Evolutionary conservation across 2,888 invertebrate genomes (phyloP).

Genomic region (Nebria brevicollis): DNA sequence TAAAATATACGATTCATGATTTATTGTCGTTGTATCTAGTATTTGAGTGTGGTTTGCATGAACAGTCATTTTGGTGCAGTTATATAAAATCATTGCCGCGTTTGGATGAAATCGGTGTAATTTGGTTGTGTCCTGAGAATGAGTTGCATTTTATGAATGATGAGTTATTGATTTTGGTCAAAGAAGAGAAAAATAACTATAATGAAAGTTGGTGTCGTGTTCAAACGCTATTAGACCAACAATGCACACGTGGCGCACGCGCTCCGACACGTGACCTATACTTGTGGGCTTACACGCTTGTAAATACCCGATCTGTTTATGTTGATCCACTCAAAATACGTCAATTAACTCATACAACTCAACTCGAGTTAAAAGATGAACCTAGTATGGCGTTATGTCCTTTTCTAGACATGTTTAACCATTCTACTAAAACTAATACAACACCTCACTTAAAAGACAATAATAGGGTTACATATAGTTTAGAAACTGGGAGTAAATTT

Average conservation of each 20-base stretch:
- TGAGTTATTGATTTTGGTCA: constrained; percentile 66
- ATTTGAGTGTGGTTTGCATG: constrained; percentile 70
- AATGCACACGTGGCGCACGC: constrained; percentile 60
- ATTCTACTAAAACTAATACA: constrained; percentile 73
- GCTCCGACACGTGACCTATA: constrained; percentile 69
- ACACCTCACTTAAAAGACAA: constrained; percentile 58
- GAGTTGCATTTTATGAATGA: constrained; percentile 69
- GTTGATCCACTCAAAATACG: constrained; percentile 68
- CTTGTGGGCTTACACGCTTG: constrained; percentile 84
- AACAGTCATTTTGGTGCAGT: constrained; percentile 68
- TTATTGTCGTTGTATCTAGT: constrained; percentile 79
- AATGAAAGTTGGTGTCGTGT: constrained; percentile 60
- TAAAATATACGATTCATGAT: constrained; percentile 72
- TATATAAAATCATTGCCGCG: constrained; percentile 78
- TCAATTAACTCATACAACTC: constrained; percentile 57
- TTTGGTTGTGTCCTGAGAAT: constrained; percentile 72
- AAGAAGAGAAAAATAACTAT: constrained; percentile 66
- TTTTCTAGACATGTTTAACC: constrained; percentile 91
- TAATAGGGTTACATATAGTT: constrained; percentile 64
- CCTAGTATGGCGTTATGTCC: constrained; percentile 83
- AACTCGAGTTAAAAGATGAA: constrained; percentile 66
- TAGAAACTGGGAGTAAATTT: constrained; percentile 66
- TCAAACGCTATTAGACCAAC: constrained; percentile 61
- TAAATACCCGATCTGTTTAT: constrained; percentile 88
- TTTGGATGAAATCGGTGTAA: constrained; percentile 68